Conservation (phyloP, 92 coral and sea anemone genomes). For the Zoanthus gigantus region DNA sequence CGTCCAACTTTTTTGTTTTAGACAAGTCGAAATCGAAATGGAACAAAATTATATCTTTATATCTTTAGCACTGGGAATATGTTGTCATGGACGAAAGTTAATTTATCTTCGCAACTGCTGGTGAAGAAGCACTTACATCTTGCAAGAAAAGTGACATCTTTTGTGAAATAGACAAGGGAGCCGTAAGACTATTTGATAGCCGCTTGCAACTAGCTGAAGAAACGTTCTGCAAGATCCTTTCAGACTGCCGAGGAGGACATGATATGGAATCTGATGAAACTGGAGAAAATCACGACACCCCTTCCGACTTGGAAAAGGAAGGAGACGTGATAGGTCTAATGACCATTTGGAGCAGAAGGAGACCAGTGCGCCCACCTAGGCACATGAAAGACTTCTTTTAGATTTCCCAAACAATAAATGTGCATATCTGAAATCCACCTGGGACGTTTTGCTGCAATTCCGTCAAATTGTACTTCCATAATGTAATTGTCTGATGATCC, state of each 20-base stretch:
- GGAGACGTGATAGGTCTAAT: constrained; percentile 12
- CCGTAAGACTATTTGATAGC: constrained; percentile 26
- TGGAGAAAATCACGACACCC: constrained; percentile 23
- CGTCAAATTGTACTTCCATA: constrained; percentile 38
- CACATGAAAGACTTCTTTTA: constrained; percentile 40
- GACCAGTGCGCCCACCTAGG: constrained; percentile 43
- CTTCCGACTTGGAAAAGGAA: constrained; percentile 36
- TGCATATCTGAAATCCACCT: constrained; percentile 37
- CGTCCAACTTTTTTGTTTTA: constrained; percentile 41
- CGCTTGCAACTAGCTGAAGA: constrained; percentile 1
- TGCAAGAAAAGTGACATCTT: constrained; percentile 48
- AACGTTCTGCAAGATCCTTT: constrained; percentile 12
- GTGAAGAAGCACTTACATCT: constrained; percentile 4
- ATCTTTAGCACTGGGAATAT: constrained; percentile 49
- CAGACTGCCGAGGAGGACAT: constrained; percentile 47
- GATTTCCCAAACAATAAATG: constrained; percentile 38
- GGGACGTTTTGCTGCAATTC: constrained; percentile 31
- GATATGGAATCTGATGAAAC: constrained; percentile 20
- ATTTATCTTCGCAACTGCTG: constrained; percentile 37
- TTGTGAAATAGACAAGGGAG: constrained; percentile 21
- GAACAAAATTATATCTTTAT: constrained; percentile 16
- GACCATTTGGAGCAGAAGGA: constrained; percentile 51
- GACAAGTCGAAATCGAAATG: constrained; percentile 28
- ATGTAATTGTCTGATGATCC: constrained; percentile 32
- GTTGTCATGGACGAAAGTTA: constrained; percentile 41